phyloP scores from a whole-genome alignment of 2,113 vertebrate species.

The Promerops cafer region DNA sequence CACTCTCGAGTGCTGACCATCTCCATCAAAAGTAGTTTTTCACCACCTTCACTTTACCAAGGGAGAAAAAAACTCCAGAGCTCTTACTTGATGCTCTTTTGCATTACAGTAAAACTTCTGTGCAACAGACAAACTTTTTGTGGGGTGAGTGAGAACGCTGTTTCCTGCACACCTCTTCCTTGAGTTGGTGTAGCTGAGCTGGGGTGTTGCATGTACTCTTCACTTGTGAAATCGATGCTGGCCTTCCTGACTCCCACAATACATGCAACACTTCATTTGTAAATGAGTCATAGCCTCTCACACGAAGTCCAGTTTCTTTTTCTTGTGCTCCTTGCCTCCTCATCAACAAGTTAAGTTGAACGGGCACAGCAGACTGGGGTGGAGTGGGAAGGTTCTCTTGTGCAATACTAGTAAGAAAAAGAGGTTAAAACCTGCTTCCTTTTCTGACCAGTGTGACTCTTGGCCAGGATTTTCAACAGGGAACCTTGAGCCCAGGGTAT shows the following conservation, averaged over 20 bases:
- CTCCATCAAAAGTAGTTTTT: background rate
- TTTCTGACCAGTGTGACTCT: background rate
- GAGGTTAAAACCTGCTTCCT: background rate
- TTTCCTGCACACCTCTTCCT: background rate
- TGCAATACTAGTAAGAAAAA: background rate
- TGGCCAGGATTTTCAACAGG: background rate
- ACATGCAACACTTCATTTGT: background rate
- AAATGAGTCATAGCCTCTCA: slow-evolving; percentile 22
- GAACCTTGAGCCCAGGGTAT: background rate
- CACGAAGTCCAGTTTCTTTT: background rate
- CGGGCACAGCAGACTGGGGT: background rate
- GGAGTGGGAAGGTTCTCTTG: background rate
- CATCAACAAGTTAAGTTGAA: background rate
- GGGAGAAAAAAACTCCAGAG: background rate
- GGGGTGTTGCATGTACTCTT: background rate
- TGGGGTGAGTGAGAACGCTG: background rate
- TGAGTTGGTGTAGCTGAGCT: background rate
- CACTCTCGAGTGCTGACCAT: background rate
- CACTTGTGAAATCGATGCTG: background rate
- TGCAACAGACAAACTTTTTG: background rate
- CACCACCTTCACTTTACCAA: background rate
- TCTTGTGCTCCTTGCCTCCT: slow-evolving; percentile 16
- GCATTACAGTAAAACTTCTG: background rate
- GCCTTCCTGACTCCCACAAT: background rate
- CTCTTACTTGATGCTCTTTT: background rate